phyloP scores from a whole-genome alignment of 2,888 invertebrate genomes.

The Choristoneura rosaceana region DNA sequence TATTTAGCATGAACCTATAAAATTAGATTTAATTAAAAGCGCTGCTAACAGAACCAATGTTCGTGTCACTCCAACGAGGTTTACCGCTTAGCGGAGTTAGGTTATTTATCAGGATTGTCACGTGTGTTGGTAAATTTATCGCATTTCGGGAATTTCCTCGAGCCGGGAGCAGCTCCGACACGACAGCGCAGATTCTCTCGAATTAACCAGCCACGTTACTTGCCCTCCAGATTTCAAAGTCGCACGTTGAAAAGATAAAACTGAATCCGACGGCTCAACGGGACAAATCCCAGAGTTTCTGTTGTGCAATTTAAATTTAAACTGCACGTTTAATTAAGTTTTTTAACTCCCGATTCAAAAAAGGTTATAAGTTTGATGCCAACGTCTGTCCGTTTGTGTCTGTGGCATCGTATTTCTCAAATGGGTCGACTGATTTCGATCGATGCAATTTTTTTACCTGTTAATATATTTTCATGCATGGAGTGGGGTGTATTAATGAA shows the following conservation, averaged over 20 bases:
- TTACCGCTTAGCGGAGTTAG: slow-evolving; percentile 42
- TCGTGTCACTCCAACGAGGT: slow-evolving; percentile 44
- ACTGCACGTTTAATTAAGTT: slow-evolving; percentile 1
- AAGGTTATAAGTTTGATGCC: too few species aligned
- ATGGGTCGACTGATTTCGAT: too few species aligned
- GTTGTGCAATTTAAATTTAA: slow-evolving; percentile 14
- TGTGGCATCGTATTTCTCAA: too few species aligned
- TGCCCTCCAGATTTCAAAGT: slow-evolving; percentile 37
- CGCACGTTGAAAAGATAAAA: slow-evolving; percentile 30
- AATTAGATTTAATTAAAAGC: slow-evolving; percentile 50
- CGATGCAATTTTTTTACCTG: too few species aligned
- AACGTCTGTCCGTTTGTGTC: too few species aligned
- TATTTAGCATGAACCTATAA: slow-evolving; percentile 19
- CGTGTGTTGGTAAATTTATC: slow-evolving; percentile 67
- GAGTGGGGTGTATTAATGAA: too few species aligned
- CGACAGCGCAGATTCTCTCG: slow-evolving; percentile 39
- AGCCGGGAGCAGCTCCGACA: slow-evolving; percentile 36
- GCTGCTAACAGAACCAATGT: slow-evolving; percentile 42
- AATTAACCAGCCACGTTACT: slow-evolving; percentile 37
- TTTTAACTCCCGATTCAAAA: too few species aligned
- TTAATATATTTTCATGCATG: too few species aligned
- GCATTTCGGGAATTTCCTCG: slow-evolving; percentile 52
- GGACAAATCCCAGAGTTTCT: slow-evolving; percentile 13
- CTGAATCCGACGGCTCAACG: slow-evolving; percentile 27
- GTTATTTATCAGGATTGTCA: slow-evolving; percentile 69